Conservation (phyloP, 2,888 invertebrate species). For the Sisyra nigra region DNA sequence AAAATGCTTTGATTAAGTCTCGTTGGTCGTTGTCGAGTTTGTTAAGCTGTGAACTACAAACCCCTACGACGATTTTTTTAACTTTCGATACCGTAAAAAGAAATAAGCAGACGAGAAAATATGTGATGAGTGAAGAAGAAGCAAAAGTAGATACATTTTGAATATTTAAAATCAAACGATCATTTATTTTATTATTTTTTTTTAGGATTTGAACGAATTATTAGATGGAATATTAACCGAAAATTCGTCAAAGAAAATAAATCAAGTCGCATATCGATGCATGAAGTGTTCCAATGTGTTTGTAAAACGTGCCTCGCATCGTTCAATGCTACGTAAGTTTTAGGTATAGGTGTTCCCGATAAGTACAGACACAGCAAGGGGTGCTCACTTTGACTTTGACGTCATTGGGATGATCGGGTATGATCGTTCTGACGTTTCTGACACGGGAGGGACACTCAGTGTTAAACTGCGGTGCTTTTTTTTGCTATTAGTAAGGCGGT, state of each 20-base stretch:
- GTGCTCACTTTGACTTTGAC: too few species aligned
- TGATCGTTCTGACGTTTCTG: too few species aligned
- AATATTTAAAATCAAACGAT: slow-evolving; percentile 2
- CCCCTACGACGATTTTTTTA: slow-evolving; percentile 33
- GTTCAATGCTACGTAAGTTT: too few species aligned
- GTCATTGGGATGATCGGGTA: too few species aligned
- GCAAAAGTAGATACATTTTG: slow-evolving; percentile 28
- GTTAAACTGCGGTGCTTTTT: too few species aligned
- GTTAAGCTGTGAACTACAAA: slow-evolving; percentile 29
- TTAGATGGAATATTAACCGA: slow-evolving; percentile 29
- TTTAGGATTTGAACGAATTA: slow-evolving; percentile 29
- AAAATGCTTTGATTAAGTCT: slow-evolving; percentile 20
- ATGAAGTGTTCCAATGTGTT: slow-evolving; percentile 37
- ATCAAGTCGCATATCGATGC: slow-evolving; percentile 35
- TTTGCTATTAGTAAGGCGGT: too few species aligned
- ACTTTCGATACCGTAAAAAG: slow-evolving; percentile 43
- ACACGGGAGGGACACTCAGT: too few species aligned
- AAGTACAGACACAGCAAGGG: too few species aligned
- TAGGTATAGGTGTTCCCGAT: too few species aligned
- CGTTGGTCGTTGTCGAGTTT: slow-evolving; percentile 35
- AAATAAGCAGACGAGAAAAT: slow-evolving; percentile 38
- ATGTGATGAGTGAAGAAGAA: slow-evolving; percentile 36
- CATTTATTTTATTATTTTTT: slow-evolving; percentile 8
- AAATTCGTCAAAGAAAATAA: slow-evolving; percentile 31
- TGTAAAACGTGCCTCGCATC: too few species aligned